These are phyloP conservation scores for Apamea monoglypha DNA, from an alignment of 2,888 invertebrate species.

Conservation along the genomic window DNA sequence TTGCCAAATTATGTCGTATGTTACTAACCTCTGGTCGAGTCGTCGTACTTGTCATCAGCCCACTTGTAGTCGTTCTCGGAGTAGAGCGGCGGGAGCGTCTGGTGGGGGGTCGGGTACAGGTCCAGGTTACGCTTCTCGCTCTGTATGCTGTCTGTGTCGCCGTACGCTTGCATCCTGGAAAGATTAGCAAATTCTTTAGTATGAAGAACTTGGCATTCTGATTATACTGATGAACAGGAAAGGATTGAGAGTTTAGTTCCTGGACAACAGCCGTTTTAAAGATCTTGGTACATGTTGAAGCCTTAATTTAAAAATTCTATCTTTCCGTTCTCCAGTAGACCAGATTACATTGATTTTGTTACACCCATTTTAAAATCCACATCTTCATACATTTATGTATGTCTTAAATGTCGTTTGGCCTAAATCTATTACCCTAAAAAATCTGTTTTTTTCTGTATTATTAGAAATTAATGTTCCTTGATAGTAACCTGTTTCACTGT, in stretches of 20 bases:
- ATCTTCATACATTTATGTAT: not conserved
- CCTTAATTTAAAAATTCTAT: not conserved
- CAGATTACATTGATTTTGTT: not conserved
- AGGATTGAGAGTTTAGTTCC: not conserved
- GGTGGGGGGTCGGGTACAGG: conserved; percentile 88
- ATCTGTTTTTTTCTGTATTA: not conserved
- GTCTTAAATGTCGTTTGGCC: not conserved
- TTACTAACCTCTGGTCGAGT: conserved; percentile 77
- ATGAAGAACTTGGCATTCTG: not conserved
- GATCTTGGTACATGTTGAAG: not conserved
- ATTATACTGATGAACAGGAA: not conserved
- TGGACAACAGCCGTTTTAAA: not conserved
- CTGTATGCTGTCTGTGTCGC: conserved; percentile 81
- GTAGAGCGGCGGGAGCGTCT: conserved; percentile 87
- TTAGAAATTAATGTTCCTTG: not conserved
- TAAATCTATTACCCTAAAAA: not conserved
- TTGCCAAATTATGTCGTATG: too few species aligned
- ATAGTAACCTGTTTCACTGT: not conserved
- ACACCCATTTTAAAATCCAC: not conserved
- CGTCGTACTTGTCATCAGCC: conserved; percentile 77
- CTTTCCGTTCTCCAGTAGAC: not conserved
- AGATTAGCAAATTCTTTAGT: not conserved
- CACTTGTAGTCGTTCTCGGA: conserved; percentile 82
- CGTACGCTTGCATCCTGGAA: conserved; percentile 82
- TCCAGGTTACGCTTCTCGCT: conserved; percentile 82